Base-by-base conservation (phyloP, 2,113 vertebrate genomes). In the Oryzias melastigma region DNA sequence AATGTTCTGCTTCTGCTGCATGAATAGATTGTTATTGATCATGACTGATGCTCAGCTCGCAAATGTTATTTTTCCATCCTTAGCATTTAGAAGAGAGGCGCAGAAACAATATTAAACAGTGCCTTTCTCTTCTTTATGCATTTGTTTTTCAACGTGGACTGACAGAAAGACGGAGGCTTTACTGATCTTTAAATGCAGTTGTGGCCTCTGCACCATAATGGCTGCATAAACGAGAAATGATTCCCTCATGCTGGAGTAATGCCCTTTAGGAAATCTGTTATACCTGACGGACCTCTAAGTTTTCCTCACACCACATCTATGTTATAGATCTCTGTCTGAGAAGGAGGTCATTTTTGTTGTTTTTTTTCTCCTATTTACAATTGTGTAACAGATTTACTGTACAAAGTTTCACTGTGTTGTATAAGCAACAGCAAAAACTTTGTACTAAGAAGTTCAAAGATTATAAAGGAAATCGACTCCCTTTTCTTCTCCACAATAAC, bases 1-100 rank as follows among this genome's bases (percentile, higher is more conserved):
- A 70, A 75, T 20, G 42, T 55, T 41, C 15, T 4, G 18, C 56
- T 73, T 76, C 24, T 46, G 40, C 71, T 72, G 60, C 75, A 75
- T 65, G 50, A 73, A 89, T 78, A 84, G 80, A 85, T 82, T 77
- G 85, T 71, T 85, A 87, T 79, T 85, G 78, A 87, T 87, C 78
- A 69, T 82, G 83, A 89, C 75, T 78, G 82, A 85, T 86, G 75
- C 77, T 71, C 57, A 80, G 43, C 71, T 82, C 71, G 67, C 58
- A 77, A 74, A 87, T 77, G 67, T 71, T 75, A 83, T 35, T 83
- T 83, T 63, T 85, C 78, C 68, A 81, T 84, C 68, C 58, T 87
- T 78, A 85, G 82, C 78, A 84, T 84, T 78, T 82, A 61, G 58
- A 72, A 53, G 68, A 69, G 58, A 42, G 44, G 72, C 59, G 62